phyloP scores from a whole-genome alignment of 2,888 invertebrate species.

The Cheilosia soror region DNA sequence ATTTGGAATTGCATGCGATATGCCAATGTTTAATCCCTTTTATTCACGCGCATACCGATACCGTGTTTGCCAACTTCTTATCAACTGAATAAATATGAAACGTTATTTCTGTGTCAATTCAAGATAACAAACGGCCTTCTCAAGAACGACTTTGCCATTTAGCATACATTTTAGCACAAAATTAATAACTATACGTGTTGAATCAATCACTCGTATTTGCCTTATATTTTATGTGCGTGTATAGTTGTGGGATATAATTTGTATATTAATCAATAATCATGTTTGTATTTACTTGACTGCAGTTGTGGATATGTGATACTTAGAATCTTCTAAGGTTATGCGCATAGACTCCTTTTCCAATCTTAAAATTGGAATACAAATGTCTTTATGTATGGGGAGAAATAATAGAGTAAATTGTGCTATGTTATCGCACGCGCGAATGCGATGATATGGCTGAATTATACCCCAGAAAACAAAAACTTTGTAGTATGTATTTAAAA shows the following conservation, averaged over 20 bases:
- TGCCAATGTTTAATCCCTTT: background rate
- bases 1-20: slow-evolving; percentile 1
- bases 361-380: too few relatives aligned
- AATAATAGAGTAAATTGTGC: too few relatives aligned
- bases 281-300: too few relatives aligned
- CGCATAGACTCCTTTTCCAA: too few relatives aligned
- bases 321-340: too few relatives aligned
- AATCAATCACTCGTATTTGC: background rate
- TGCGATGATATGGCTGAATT: too few relatives aligned
- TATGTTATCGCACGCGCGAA: too few relatives aligned
- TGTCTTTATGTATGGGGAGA: too few relatives aligned
- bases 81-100: slow-evolving; percentile 44
- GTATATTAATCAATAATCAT: too few relatives aligned
- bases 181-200: slow-evolving; percentile 24
- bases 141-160: slow-evolving; percentile 46
- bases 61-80: slow-evolving; percentile 4
- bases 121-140: slow-evolving; percentile 69
- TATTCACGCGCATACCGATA: slow-evolving; percentile 2
- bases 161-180: slow-evolving; percentile 49
- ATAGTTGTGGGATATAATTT: slow-evolving; percentile 11
- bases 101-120: slow-evolving; percentile 20
- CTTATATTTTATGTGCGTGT: background rate
- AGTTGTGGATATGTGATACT: too few relatives aligned
- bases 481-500: too few relatives aligned
- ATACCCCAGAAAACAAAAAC: too few relatives aligned